Conservation (phyloP, 2,888 invertebrate species). For the Parascotia fuliginaria region DNA sequence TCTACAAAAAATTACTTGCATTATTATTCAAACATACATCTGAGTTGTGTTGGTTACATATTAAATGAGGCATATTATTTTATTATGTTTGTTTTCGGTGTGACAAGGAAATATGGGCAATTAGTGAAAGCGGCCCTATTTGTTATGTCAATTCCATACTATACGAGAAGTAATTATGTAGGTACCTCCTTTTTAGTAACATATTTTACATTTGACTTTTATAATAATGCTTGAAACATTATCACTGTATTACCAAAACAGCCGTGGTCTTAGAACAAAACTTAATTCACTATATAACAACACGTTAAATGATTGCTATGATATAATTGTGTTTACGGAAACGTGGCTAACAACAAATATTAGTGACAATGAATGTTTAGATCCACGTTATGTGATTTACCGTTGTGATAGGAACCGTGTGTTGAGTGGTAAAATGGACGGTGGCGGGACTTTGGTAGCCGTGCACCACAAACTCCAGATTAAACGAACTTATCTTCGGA, state of each 20-base stretch:
- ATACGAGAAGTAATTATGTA: not conserved
- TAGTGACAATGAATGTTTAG: not conserved
- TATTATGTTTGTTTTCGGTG: too few relatives aligned
- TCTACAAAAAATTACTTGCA: too few relatives aligned
- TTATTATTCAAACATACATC: too few relatives aligned
- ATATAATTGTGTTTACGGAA: slow-evolving; percentile 4
- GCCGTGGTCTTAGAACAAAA: slow-evolving; percentile 3
- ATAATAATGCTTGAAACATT: not conserved
- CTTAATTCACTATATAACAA: slow-evolving; percentile 2
- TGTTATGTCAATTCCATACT: too few relatives aligned
- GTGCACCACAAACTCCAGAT: not conserved
- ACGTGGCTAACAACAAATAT: slow-evolving; percentile 2
- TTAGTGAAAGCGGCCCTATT: too few relatives aligned
- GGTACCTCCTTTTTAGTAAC: not conserved
- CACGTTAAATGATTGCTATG: slow-evolving; percentile 2
- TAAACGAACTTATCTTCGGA: not conserved
- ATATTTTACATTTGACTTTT: not conserved
- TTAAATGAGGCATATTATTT: too few relatives aligned
- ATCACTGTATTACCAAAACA: slow-evolving; percentile 3
- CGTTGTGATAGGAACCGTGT: not conserved
- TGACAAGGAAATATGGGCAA: too few relatives aligned
- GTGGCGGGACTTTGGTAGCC: not conserved
- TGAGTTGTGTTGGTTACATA: too few relatives aligned
- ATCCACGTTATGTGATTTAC: not conserved
- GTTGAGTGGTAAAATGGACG: not conserved